Base-by-base conservation (phyloP, 2,113 vertebrate genomes). In the Meleagris gallopavo region DNA sequence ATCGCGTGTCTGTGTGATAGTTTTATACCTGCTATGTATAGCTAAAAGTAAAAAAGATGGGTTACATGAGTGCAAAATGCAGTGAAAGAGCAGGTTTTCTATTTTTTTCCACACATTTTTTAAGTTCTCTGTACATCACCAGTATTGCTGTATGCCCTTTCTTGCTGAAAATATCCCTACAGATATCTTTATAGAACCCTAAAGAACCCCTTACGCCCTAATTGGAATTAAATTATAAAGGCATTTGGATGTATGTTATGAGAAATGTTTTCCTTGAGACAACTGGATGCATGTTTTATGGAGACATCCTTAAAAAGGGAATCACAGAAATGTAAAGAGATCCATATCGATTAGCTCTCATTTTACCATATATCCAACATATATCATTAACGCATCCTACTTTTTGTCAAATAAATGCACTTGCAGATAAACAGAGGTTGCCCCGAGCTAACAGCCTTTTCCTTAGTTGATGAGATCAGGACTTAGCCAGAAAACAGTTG, bases 401-500 rank as follows among this genome's bases (percentile, higher is more conserved):
- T 11, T 43, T 75, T 55, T 12, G 11, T 43, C 40, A 67, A 40
- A 55, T 45, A 76, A 74, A 40, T 38, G 25, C 52, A 62, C 32
- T 67, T 88, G 61, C 46, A 90, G 70, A 43, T 93, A 77, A 93
- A 62, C 30, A 69, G 61, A n/a, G 67, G 65, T 60, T 72, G 15
- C 21, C 61, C 41, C 50, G 30, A 91, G n/a, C 67, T 76, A 57
- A 58, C 54, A 82, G 45, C 46, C 93, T 83, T 88, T 52, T 90
- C 38, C 58, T 79, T 66, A 67, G 65, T 48, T 66, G 74, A 75
- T 70, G 72, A 84, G 88, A 92, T 61, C 52, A 73, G 82, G 64
- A 87, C 89, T 93, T 90, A 93, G 83, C 64, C 70, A 89, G 58
- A 92, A 86, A 95, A 85, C 34, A 80, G 77, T 65, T 1, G 0